phyloP scores from a whole-genome alignment of 2,113 vertebrate species.

The Bos indicus region DNA sequence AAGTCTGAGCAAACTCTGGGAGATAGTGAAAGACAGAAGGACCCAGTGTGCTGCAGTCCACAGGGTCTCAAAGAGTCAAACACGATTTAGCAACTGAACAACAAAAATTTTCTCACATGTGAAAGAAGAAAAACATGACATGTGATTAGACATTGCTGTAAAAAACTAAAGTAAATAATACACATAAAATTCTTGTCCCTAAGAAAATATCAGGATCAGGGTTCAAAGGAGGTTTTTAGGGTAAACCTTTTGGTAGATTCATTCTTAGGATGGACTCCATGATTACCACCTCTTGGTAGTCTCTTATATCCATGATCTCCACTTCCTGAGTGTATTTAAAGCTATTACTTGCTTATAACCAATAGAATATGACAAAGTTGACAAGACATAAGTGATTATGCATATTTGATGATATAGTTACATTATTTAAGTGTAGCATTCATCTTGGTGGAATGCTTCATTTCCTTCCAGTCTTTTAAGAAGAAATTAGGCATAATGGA shows the following conservation, averaged over 20 bases:
- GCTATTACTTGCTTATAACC: neutral
- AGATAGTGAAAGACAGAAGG: neutral
- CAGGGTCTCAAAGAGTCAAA: neutral
- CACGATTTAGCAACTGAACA: neutral
- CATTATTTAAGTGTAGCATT: neutral
- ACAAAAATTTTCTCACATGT: neutral
- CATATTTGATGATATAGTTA: neutral
- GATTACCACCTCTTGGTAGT: neutral
- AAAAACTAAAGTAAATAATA: neutral
- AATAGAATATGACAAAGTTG: neutral
- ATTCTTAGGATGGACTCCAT: neutral
- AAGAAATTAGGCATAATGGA: neutral
- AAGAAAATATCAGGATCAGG: neutral
- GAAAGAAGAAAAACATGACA: neutral
- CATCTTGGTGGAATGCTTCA: neutral
- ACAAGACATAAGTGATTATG: neutral
- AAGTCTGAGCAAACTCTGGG: neutral
- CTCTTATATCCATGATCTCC: neutral
- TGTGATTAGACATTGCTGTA: neutral
- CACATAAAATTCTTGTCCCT: neutral
- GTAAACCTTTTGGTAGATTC: neutral
- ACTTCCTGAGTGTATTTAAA: neutral
- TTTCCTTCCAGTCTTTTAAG: neutral
- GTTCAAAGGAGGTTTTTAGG: neutral
- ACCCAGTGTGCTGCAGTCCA: neutral